These are phyloP conservation scores for Chelonus insularis DNA, from an alignment of 1,140 invertebrate genomes.

Conservation along the genomic window DNA sequence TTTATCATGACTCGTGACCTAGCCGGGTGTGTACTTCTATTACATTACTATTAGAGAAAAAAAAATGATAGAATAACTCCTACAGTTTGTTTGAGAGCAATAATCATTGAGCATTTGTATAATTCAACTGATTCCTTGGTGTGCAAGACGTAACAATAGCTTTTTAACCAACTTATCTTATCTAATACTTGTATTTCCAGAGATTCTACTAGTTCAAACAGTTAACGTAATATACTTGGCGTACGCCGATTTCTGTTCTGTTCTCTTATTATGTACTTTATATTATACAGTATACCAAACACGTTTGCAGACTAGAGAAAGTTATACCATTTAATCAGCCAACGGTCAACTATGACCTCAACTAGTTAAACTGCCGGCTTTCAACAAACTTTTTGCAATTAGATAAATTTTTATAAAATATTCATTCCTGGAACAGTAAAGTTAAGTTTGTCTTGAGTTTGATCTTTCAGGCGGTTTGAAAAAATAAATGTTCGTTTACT, in stretches of 20 bases:
- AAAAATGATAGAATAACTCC: background rate
- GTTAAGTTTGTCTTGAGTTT: too few species aligned
- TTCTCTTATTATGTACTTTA: background rate
- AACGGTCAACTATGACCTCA: constrained; percentile 24
- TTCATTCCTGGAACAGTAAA: too few species aligned
- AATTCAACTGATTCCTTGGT: background rate
- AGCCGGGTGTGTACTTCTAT: constrained; percentile 1
- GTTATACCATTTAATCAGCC: constrained; percentile 13
- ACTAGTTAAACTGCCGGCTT: background rate
- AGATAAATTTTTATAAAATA: background rate
- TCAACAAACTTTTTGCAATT: background rate
- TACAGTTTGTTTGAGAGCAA: background rate
- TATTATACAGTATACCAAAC: background rate
- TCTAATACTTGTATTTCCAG: background rate
- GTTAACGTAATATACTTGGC: constrained; percentile 5
- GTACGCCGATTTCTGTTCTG: background rate
- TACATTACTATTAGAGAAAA: background rate
- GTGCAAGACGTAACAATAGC: background rate
- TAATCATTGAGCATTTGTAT: background rate
- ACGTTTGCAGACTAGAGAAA: constrained; percentile 10
- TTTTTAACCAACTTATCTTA: background rate
- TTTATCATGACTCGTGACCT: constrained; percentile 13
- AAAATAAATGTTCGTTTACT: too few species aligned
- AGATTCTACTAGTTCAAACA: background rate
- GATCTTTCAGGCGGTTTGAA: too few species aligned